Base-by-base conservation (phyloP, 2,888 invertebrate species). In the Gnatocerus cornutus region DNA sequence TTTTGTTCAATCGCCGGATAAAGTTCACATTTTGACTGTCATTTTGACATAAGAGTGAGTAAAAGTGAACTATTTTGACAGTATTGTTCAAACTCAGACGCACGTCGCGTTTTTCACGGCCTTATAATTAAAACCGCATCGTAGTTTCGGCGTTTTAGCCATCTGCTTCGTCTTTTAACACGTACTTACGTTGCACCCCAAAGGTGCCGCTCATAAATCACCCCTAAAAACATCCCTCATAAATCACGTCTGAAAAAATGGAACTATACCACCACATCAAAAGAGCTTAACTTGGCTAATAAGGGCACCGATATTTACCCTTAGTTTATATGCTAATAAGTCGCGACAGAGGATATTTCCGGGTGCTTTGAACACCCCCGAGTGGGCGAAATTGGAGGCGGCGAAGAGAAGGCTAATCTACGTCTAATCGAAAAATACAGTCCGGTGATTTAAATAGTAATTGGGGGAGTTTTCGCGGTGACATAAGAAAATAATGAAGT, bases 261-360 rank as follows among this genome's bases (percentile, higher is more conserved):
- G 21, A 21, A 21, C 21, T 21, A 4, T 21, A 21, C 33, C 7
- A 29, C 39, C 5, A n/a, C 41, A 41, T 41, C 12, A 41, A 41
- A 41, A 41, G 41, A 10, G 41, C 41, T 41, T 41, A n/a, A n/a
- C 41, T n/a, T n/a, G 41, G 41, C 41, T 41, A 41, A 41, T 41
- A 41, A 12, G 41, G 41, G 9, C 41, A n/a, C 3, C 12, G 5
- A 7, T 41, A 12, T 41, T 41, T 41, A 41, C 41, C 12, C 12
- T 13, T 41, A 41, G 41, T 41, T 12, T 41, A 41, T 41, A 41
- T 41, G 41, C 41, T 41, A 41, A 41, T 41, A n/a, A 12, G 41
- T 21, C 21, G 33, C 41, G 12, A 12, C 41, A 41, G 41, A 12
- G 21, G 21, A 37, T n/a, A n/a, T 37, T 37, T 37, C 37, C 37